These are phyloP conservation scores for Himalopsyche kuldschensis DNA, from an alignment of 2,888 invertebrate species.

Conservation along the genomic window DNA sequence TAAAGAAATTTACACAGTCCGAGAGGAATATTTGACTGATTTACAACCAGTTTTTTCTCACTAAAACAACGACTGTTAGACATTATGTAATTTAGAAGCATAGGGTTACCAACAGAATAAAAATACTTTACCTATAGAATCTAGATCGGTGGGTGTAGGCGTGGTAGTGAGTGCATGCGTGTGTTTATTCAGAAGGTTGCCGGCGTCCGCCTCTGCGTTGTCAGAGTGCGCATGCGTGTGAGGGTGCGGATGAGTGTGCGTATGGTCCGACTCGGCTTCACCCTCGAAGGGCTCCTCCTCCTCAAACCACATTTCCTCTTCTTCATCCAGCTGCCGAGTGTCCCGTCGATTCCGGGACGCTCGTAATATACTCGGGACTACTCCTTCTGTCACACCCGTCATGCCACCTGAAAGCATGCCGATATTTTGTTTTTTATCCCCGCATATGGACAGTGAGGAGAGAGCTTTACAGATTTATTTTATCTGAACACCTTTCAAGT, in stretches of 20 bases:
- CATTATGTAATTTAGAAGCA: no score
- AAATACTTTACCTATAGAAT: conserved; percentile 24
- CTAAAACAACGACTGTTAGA: no score
- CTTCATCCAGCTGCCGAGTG: conserved; percentile 92
- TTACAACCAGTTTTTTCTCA: not conserved
- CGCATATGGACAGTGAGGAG: no score
- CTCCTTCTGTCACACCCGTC: conserved; percentile 55
- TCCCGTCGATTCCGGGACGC: conserved; percentile 81
- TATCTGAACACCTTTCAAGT: no score
- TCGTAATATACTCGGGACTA: conserved; percentile 80
- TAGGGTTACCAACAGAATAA: not conserved
- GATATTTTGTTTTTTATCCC: no score
- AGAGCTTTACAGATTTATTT: no score
- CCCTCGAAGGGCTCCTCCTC: conserved; percentile 91
- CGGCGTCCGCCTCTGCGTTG: not conserved
- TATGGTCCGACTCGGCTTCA: conserved; percentile 53
- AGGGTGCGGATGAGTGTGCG: conserved; percentile 47
- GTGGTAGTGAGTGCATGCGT: not conserved
- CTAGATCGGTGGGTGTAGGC: conserved; percentile 9
- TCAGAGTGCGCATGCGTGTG: not conserved
- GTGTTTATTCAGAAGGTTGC: not conserved
- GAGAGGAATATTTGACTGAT: not conserved
- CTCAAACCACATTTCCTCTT: conserved; percentile 99
- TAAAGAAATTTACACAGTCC: no score
- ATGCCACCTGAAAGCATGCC: not conserved